Evolutionary conservation across 1,140 invertebrate species (phyloP).

Genomic region (Ostrea edulis): DNA sequence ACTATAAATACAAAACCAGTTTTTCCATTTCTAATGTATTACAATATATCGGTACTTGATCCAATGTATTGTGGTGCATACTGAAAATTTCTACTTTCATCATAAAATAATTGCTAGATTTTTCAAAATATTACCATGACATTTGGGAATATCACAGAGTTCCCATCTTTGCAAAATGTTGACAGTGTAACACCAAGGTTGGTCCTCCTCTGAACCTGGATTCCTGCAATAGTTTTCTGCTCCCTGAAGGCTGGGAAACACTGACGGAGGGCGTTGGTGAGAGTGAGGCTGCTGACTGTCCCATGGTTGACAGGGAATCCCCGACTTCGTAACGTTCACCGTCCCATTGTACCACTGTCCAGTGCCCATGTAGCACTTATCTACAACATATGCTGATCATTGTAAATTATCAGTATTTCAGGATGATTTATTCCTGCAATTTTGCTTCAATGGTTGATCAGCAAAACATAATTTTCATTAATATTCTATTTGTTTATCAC

Average conservation of each 20-base stretch:
- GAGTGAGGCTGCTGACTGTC: slow-evolving; percentile 90
- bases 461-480: no score
- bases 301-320: slow-evolving; percentile 94
- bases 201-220: slow-evolving; percentile 94
- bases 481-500: no score
- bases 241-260: slow-evolving; percentile 94
- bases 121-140: slow-evolving; percentile 60
- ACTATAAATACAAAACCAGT: no score
- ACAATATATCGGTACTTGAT: no score
- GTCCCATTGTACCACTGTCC: slow-evolving; percentile 94
- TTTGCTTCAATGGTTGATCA: no score
- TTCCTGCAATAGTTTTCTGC: slow-evolving; percentile 97
- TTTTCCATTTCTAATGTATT: no score
- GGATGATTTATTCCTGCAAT: no score
- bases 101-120: no score
- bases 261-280: slow-evolving; percentile 88
- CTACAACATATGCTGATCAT: slow-evolving; percentile 52
- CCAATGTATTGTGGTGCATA: no score
- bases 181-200: slow-evolving; percentile 95
- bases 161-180: slow-evolving; percentile 92
- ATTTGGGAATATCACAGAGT: slow-evolving; percentile 83
- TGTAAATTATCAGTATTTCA: no score
- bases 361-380: slow-evolving; percentile 88
- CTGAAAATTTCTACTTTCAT: no score
- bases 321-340: slow-evolving; percentile 90